Percentiles rank a stretch among this genome's conserved stretches.
phyloP scores from a whole-genome alignment of 2,888 invertebrate genomes.

The Rhingia campestris region DNA sequence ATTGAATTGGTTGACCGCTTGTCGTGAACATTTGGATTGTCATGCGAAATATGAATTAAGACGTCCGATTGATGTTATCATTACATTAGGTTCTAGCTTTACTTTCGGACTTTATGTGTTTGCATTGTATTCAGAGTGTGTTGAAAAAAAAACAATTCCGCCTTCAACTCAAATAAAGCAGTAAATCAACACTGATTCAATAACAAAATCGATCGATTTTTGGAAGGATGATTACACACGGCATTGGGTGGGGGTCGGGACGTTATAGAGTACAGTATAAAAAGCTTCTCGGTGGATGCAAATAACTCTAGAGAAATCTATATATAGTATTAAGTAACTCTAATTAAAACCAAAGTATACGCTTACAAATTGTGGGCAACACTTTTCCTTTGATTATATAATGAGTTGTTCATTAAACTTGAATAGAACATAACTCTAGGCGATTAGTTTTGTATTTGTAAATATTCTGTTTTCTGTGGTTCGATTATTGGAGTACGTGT shows the following conservation, averaged over 20 bases:
- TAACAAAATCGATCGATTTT: constrained; percentile 24
- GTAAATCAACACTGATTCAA: constrained; percentile 29
- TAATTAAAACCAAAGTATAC: no score
- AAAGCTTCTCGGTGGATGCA: not conserved
- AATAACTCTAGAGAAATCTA: not conserved
- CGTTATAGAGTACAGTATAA: not conserved
- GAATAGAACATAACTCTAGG: no score
- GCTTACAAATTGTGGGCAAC: no score
- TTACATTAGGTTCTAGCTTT: not conserved
- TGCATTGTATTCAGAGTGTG: constrained; percentile 7
- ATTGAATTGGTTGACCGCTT: constrained; percentile 20
- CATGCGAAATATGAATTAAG: constrained; percentile 49
- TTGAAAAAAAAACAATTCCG: not conserved
- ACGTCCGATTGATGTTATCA: not conserved
- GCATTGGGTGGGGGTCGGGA: not conserved
- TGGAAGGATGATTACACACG: not conserved
- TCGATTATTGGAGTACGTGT: no score
- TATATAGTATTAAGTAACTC: no score
- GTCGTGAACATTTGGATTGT: constrained; percentile 22
- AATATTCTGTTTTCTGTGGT: no score
- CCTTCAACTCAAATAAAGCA: constrained; percentile 11
- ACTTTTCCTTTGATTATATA: no score
- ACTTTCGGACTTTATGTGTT: not conserved
- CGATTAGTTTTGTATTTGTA: no score
- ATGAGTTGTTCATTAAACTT: no score